These are phyloP conservation scores for Lissocephala sabroskyi DNA, from an alignment of 2,888 invertebrate genomes.

Conservation along the genomic window DNA sequence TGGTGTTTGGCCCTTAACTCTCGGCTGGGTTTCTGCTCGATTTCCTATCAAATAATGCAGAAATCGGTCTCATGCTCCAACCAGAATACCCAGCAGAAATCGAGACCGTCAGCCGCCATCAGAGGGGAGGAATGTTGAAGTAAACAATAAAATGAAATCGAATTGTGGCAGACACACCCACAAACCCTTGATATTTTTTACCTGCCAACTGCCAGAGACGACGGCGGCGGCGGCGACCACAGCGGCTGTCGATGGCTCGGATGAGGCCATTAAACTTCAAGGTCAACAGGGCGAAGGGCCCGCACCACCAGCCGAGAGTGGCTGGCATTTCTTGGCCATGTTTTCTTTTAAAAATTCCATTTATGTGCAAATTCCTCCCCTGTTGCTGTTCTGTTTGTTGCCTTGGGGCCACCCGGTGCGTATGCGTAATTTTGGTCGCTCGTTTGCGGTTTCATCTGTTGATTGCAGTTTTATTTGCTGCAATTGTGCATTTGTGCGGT, in stretches of 20 bases:
- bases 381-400: background rate
- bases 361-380: too few relatives aligned
- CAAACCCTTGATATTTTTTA: too few relatives aligned
- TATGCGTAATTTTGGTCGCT: slow-evolving; percentile 38
- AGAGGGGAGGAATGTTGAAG: slow-evolving; percentile 23
- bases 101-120: background rate
- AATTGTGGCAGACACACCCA: slow-evolving; percentile 6
- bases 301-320: too few relatives aligned
- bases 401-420: slow-evolving; percentile 26
- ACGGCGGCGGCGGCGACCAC: too few relatives aligned
- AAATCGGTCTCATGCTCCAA: slow-evolving; percentile 26
- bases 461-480: slow-evolving; percentile 46
- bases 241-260: too few relatives aligned
- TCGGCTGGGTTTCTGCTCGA: slow-evolving; percentile 32
- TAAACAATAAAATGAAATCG: slow-evolving; percentile 40
- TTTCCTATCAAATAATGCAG: slow-evolving; percentile 52
- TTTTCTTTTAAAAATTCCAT: too few relatives aligned
- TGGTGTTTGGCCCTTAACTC: slow-evolving; percentile 10
- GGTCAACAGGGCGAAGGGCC: too few relatives aligned
- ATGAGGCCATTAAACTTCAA: too few relatives aligned
- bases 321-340: too few relatives aligned
- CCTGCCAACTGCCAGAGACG: too few relatives aligned
- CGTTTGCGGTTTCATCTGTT: slow-evolving; percentile 8
- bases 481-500: too few relatives aligned
- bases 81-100: slow-evolving; percentile 1